Evolutionary conservation across 2,888 invertebrate genomes (phyloP), one percentile per base, ranked within the genome.

Genomic region (Nycteola revayana): DNA sequence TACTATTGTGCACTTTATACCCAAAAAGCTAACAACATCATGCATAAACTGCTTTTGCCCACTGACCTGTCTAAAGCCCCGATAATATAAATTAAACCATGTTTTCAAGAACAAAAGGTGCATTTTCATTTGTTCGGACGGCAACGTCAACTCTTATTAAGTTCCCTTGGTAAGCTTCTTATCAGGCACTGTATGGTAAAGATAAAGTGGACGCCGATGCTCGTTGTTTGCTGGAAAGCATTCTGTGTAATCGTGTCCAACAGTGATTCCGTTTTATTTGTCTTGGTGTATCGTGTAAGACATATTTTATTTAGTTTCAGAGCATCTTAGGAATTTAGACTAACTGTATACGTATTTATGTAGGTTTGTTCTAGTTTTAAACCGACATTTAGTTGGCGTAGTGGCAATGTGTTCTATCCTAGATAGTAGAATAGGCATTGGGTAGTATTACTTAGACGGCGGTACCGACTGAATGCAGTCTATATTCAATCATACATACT

Each of bases 151-250:
- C 73, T 80, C 76, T 76, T 84, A 80, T 85, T 82, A 84, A 75
- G 71, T 81, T 81, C 67, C 72, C 70, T 60, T 71, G 66, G 75
- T 79, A 79, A 86, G 82, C 85, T 82, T 64, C 85, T 86, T 87
- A 87, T 87, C 86, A 79, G 75, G 62, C 78, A 71, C 75, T 82
- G 83, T 85, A 82, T 80, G 78, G 78, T 67, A 64, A 69, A 85
- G 86, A 86, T 87, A 86, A 85, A 82, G 67, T 76, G 71, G 62
- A 69, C 77, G 74, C 74, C 74, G 75, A 75, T 77, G 79, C 68
- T 60, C 70, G 58, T 66, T 68, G 74, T 73, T 66, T 63, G 53
- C 59, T 49, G 60, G 58, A 67, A 75, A 81, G 82, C 78, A 80
- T 66, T 66, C 48, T 25, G 75, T 75, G 75, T 77, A 72, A 56